Evolutionary conservation across 2,888 invertebrate species (phyloP), one percentile per base, ranked within the genome.

Genomic region (Dendrolimus pini): DNA sequence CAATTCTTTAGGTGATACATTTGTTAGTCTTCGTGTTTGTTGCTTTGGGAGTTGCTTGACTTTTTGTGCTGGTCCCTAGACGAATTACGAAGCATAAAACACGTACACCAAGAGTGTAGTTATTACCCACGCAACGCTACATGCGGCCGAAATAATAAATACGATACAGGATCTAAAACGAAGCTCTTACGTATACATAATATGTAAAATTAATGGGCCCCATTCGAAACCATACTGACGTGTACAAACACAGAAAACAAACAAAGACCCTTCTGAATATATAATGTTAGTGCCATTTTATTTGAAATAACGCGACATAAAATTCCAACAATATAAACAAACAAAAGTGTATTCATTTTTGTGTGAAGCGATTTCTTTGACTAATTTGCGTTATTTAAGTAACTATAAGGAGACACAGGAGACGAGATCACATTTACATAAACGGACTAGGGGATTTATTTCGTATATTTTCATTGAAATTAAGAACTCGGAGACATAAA

Each of bases 361-460:
- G 47, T 47, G 12, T 12, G 47, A 6, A 47, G 12, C 47, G 47
- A 47, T 56, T 56, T 55, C 12, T 52, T 55, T 52, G 10, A 41
- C 56, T 54, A 57, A 54, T 55, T 42, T 30, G 41, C 10, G 47
- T 56, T 18, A 52, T 13, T 55, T 47, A 55, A n/a, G 12, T n/a
- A n/a, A n/a, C n/a, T 41, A 41, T 55, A 55, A 65, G 65, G 67
- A 67, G 71, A 68, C 59, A 60, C 59, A 62, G 57, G 62, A 67
- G 60, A 71, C 61, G 61, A 64, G 62, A 65, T 66, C 63, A 64
- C 71, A 74, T 77, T 78, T 72, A 72, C 69, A 76, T 78, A 75
- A 75, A 72, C 71, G 72, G 69, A 77, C 80, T 78, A 71, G 59
- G 62, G 67, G 68, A 63, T 75, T 68, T 65, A 60, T 67, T 64